Evolutionary conservation across 1,140 invertebrate genomes (phyloP).

Genomic region (Araneus ventricosus): DNA sequence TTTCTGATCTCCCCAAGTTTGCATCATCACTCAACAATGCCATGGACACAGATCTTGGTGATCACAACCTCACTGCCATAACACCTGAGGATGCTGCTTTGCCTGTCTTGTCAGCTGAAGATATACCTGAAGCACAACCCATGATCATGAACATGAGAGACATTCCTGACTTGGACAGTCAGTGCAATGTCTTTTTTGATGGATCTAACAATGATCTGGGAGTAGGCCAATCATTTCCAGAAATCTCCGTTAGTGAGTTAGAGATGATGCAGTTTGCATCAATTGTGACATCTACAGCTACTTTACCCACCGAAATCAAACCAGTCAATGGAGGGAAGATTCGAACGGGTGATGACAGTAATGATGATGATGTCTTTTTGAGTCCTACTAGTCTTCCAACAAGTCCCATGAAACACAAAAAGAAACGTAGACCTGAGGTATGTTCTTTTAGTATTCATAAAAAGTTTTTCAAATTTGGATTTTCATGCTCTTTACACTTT

Average conservation of each 20-base stretch:
- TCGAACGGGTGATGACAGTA: conserved; percentile 82
- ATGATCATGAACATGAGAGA: conserved; percentile 63
- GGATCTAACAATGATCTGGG: conserved; percentile 38
- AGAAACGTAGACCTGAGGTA: conserved; percentile 76
- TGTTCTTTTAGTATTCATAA: conserved; percentile 16
- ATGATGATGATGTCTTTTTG: conserved; percentile 87
- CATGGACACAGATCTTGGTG: conserved; percentile 42
- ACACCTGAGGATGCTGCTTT: conserved; percentile 55
- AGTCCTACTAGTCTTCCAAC: conserved; percentile 84
- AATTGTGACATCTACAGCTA: conserved; percentile 54
- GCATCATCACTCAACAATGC: conserved; percentile 43
- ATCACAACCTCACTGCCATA: conserved; percentile 48
- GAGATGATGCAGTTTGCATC: conserved; percentile 74
- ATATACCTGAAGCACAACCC: conserved; percentile 69
- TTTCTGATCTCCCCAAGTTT: conserved; percentile 62
- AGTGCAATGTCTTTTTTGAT: conserved; percentile 66
- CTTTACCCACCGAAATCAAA: conserved; percentile 24
- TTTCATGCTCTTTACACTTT: too few species aligned
- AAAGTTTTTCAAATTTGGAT: background rate
- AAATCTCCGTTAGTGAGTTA: conserved; percentile 71
- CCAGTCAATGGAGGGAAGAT: conserved; percentile 52
- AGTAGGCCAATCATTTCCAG: conserved; percentile 56
- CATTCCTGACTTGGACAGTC: conserved; percentile 49
- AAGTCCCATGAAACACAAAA: conserved; percentile 78
- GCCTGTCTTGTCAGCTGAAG: conserved; percentile 67